phyloP scores from a whole-genome alignment of 2,888 invertebrate species.

The Heliothis peltigera region DNA sequence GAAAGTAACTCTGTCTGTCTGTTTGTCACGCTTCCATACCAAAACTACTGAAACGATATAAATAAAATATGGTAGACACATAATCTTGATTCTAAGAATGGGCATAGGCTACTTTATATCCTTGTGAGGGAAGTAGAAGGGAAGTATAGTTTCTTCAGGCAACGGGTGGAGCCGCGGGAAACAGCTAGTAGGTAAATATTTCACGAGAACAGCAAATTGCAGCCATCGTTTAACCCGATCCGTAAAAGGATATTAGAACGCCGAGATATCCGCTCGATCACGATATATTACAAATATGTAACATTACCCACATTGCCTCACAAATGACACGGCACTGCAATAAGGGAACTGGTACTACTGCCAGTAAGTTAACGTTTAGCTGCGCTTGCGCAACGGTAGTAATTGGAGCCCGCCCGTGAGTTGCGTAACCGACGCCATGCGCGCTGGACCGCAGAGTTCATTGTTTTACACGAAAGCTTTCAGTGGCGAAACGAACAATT shows the following conservation, averaged over 20 bases:
- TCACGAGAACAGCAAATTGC: slow-evolving; percentile 1
- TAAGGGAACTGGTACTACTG: slow-evolving; percentile 51
- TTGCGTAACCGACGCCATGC: slow-evolving; percentile 66
- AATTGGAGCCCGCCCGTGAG: slow-evolving; percentile 72
- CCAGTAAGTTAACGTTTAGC: slow-evolving; percentile 50
- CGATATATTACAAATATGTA: slow-evolving; percentile 56
- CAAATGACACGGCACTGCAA: slow-evolving; percentile 54
- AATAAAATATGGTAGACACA: no score
- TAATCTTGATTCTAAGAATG: no score
- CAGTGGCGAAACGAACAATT: slow-evolving; percentile 58
- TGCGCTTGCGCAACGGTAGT: slow-evolving; percentile 71
- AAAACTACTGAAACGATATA: no score
- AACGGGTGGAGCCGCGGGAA: no score
- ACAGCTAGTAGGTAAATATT: background rate
- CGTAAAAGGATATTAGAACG: slow-evolving; percentile 25
- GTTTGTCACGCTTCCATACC: no score
- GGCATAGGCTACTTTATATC: no score
- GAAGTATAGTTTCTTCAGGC: no score
- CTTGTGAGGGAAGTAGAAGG: no score
- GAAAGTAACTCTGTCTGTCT: no score
- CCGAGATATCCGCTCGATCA: slow-evolving; percentile 27
- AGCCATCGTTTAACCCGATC: slow-evolving; percentile 11
- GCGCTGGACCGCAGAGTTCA: slow-evolving; percentile 67
- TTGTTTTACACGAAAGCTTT: slow-evolving; percentile 61
- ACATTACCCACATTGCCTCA: slow-evolving; percentile 53